Base-by-base conservation (phyloP, 2,113 vertebrate genomes). In the Vicugna pacos region DNA sequence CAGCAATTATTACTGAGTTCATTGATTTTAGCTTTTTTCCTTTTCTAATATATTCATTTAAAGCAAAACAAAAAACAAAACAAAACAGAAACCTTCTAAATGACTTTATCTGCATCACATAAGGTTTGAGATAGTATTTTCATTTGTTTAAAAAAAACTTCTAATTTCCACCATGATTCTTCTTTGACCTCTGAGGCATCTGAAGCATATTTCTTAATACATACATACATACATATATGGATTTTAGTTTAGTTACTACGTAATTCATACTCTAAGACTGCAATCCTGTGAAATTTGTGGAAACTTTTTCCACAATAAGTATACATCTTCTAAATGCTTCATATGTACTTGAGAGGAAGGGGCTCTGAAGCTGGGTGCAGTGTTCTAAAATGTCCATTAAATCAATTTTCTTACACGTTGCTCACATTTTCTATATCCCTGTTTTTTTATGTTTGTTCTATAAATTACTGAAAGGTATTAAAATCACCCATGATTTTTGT, bases 251-350 rank as follows among this genome's bases (percentile, higher is more conserved):
- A 91, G 52, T 28, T 54, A 56, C 48, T 87, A 91, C 42, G 75
- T 2, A 69, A 85, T 28, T 77, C 35, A 70, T 58, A 83, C 4
- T 48, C 38, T 50, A 54, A 35, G 17, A 30, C 15, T 62, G 7
- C 28, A 92, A 75, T 54, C 28, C 50, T 86, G 64, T 58, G 46
- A 64, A 95, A 80, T 60, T 90, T 81, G 32, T 84, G 86, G 54
- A 72, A 73, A 56, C 32, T 83, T 77, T 10, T 50, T 82, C 46
- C 14, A 81, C 24, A 28, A 65, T 14, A 82, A 93, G 30, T 69
- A 54, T 48, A 72, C 14, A 35, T 38, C 1, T 67, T 76, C 79
- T 73, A 84, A 64, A 84, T n/a, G 13, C 72, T 88, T 77, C 46
- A 64, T 8, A 24, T 87, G 13, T 77, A 77, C 28, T 89, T 87